Percentiles rank a stretch among this genome's conserved stretches.
These are phyloP conservation scores for Aelia acuminata DNA, from an alignment of 2,888 invertebrate species.

Conservation along the genomic window DNA sequence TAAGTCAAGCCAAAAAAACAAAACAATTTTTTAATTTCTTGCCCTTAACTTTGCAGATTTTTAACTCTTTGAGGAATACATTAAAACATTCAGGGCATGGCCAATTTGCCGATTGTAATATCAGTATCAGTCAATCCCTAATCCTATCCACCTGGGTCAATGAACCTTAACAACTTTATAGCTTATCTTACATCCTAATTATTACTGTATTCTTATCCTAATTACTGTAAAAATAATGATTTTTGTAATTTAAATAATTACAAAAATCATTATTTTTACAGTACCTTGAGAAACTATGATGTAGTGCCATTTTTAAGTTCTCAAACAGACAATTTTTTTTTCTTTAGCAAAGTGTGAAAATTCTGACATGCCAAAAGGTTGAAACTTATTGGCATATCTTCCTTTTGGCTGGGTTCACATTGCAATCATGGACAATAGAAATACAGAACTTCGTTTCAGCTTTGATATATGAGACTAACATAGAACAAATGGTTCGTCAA, in stretches of 20 bases:
- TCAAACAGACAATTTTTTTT: no score
- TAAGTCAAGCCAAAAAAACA: no score
- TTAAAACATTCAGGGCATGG: no score
- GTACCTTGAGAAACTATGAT: no score
- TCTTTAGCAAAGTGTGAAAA: constrained; percentile 77
- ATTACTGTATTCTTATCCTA: not conserved
- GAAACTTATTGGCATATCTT: constrained; percentile 74
- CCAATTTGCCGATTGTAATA: no score
- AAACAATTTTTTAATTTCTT: no score
- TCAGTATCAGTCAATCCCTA: no score
- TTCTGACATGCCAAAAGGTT: constrained; percentile 71
- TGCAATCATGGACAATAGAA: constrained; percentile 72
- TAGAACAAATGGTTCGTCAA: constrained; percentile 46
- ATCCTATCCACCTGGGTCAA: not conserved
- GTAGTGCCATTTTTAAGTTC: no score
- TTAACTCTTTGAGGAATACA: no score
- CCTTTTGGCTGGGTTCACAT: constrained; percentile 81
- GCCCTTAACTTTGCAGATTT: no score
- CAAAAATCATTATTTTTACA: not conserved
- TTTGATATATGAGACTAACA: constrained; percentile 52
- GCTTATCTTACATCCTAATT: not conserved
- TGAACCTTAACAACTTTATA: not conserved
- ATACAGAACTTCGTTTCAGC: not conserved
- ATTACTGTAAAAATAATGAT: constrained; percentile 1
- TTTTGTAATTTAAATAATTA: constrained; percentile 23